Evolutionary conservation across 2,113 vertebrate genomes (phyloP), one percentile per base, ranked within the genome.

Genomic region (Poecilia latipinna): DNA sequence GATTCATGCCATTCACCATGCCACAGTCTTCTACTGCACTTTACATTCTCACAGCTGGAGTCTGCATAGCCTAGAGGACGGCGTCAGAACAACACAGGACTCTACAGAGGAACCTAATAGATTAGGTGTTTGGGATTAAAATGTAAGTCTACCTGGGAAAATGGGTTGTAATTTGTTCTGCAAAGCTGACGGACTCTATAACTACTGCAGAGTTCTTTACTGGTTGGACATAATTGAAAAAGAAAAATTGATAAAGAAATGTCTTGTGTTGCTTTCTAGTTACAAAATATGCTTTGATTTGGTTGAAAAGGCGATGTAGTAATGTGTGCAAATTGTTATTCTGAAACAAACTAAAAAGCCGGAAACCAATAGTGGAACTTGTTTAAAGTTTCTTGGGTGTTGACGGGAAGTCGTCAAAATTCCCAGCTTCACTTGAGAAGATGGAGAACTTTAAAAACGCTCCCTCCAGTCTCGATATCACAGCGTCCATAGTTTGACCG

Each of bases 21-120:
- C 84, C 70, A 44, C 66, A 57, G 5, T 65, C 73, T 39, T 65
- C 51, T 79, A 63, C 29, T 48, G 76, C 57, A 26, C 54, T 70
- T 42, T 22, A 79, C 37, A 73, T 62, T 76, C 67, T 78, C 79
- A 78, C 35, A 83, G 67, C 78, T n/a, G 51, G 37, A 81, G 79
- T 72, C 60, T 39, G 37, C 37, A 31, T 22, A 35, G 48, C 74
- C 77, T 84, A 68, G 54, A 77, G 80, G 76, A 75, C 29, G 39
- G 28, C 70, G 32, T 72, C 54, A 67, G 31, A 32, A 26, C 85
- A 73, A 86, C 62, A 78, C 44, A 80, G 62, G 32, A 42, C 68
- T 68, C n/a, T 29, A 35, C 13, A 78, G 44, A 82, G 65, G 29
- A 42, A 68, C 65, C 19, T 28, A 35, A 17, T 75, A 31, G 63